phyloP scores from a whole-genome alignment of 2,113 vertebrate species.

The Chionis minor region DNA sequence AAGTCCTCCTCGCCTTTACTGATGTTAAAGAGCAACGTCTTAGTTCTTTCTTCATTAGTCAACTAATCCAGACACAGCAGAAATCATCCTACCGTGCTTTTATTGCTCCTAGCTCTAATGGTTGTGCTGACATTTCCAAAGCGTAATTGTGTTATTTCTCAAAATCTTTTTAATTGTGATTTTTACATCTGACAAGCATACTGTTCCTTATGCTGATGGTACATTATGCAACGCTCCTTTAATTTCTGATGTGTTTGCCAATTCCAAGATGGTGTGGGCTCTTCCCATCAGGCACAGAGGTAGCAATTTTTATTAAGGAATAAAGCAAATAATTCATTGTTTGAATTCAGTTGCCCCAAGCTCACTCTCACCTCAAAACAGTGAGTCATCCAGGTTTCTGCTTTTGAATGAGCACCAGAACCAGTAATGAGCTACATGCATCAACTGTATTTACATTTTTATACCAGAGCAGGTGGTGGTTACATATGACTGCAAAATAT shows the following conservation, averaged over 20 bases:
- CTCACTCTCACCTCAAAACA: not conserved
- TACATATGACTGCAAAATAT: not conserved
- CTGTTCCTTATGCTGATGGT: not conserved
- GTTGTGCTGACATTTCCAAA: constrained; percentile 19
- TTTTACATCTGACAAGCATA: constrained; percentile 6
- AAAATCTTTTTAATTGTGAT: constrained; percentile 6
- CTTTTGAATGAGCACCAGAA: not conserved
- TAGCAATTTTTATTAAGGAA: not conserved
- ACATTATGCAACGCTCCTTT: not conserved
- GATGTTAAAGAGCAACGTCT: not conserved
- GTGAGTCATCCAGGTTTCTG: constrained; percentile 1
- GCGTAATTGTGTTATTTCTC: not conserved
- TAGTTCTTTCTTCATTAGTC: not conserved
- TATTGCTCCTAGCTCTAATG: not conserved
- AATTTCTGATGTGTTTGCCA: not conserved
- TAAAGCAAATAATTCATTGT: not conserved
- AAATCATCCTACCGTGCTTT: not conserved
- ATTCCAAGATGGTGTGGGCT: not conserved
- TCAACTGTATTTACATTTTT: not conserved
- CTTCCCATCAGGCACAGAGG: not conserved
- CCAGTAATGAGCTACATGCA: not conserved
- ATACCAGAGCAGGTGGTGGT: not conserved
- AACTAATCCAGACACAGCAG: not conserved
- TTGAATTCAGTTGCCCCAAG: not conserved
- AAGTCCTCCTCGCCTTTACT: not conserved